A percentile compares a stretch with the other conserved stretches of the same genome.
These are phyloP conservation scores for Pterois miles DNA, from an alignment of 2,797 vertebrate species.

Conservation along the genomic window DNA sequence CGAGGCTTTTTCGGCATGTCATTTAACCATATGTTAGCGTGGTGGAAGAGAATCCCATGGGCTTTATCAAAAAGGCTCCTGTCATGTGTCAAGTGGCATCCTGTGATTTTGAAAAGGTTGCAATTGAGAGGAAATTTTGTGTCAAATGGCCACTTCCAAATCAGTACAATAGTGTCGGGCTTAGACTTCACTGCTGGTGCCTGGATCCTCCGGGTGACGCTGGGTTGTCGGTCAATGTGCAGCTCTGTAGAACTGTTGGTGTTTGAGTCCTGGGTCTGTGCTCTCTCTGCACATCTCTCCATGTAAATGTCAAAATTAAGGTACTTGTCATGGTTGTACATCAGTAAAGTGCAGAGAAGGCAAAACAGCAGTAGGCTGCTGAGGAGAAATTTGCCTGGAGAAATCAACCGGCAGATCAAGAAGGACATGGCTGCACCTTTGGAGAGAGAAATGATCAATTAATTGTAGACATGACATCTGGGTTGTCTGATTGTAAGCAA, in stretches of 20 bases:
- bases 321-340: background rate
- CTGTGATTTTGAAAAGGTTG: background rate
- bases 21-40: background rate
- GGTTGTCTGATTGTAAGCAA: no score
- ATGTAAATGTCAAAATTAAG: background rate
- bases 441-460: background rate
- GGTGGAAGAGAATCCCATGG: slow-evolving; percentile 55
- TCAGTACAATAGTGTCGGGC: background rate
- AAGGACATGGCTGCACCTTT: slow-evolving; percentile 5
- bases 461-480: background rate
- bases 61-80: slow-evolving; percentile 28
- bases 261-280: background rate
- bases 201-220: background rate
- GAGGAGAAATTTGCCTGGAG: background rate
- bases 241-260: background rate
- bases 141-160: slow-evolving; percentile 42
- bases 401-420: background rate
- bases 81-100: slow-evolving; percentile 31
- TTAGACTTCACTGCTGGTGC: background rate
- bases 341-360: background rate
- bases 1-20: slow-evolving; percentile 17
- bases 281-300: background rate
- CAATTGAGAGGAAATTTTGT: fast-evolving
- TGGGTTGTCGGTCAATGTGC: background rate
- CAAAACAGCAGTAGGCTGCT: background rate